Conservation (phyloP, 2,797 vertebrate species). For the Sebastes taczanowskii region DNA sequence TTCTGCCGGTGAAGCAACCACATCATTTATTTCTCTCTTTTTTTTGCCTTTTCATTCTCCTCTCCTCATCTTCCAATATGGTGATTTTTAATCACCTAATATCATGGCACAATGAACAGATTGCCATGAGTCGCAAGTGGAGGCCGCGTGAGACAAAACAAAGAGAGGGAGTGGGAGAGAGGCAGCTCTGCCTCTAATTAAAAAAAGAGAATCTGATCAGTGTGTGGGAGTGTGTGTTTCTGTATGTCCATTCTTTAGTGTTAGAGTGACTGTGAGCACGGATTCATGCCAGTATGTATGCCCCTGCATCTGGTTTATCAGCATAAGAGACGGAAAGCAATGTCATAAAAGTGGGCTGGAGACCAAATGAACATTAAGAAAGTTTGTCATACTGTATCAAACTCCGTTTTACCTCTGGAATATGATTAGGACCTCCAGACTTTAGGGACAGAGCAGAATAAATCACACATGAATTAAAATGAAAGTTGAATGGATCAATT, state of each 20-base stretch:
- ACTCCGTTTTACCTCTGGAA: background rate
- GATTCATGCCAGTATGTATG: background rate
- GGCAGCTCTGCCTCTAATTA: constrained; percentile 55
- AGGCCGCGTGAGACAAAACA: constrained; percentile 66
- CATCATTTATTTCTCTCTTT: constrained; percentile 20
- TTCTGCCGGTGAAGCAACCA: constrained; percentile 49
- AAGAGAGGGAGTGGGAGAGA: constrained; percentile 34
- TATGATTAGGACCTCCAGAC: background rate
- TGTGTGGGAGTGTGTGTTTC: constrained; percentile 17
- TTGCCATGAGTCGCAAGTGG: constrained; percentile 67
- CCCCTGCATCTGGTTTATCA: constrained; percentile 18
- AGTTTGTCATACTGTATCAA: background rate
- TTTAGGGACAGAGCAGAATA: background rate
- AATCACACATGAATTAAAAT: background rate
- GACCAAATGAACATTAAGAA: background rate
- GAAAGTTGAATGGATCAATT: background rate
- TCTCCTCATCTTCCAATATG: constrained; percentile 65
- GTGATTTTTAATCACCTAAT: constrained; percentile 83
- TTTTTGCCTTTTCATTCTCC: constrained; percentile 56
- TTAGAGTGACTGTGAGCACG: background rate
- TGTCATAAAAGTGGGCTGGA: background rate
- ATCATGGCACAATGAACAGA: constrained; percentile 81
- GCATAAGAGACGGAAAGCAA: background rate
- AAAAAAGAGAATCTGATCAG: constrained; percentile 65
- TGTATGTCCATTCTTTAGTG: constrained; percentile 5